phyloP scores from a whole-genome alignment of 1,140 invertebrate genomes.

The Megalopta genalis region DNA sequence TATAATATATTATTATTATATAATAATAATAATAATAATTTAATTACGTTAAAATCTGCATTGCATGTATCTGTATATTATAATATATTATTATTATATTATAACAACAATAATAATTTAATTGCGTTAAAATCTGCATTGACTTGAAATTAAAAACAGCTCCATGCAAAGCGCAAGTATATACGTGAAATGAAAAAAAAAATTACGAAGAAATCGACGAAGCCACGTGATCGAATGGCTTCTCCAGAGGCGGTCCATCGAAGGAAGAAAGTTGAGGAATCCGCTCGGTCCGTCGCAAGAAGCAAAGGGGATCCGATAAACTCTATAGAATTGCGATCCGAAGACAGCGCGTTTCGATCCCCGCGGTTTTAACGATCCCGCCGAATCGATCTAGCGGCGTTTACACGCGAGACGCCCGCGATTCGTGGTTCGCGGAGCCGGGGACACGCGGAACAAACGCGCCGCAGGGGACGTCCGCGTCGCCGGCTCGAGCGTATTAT shows the following conservation, averaged over 20 bases:
- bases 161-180: too few relatives aligned
- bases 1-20: too few relatives aligned
- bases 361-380: conserved; percentile 57
- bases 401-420: neutral
- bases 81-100: too few relatives aligned
- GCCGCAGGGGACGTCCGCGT: conserved; percentile 23
- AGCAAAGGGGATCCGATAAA: conserved; percentile 68
- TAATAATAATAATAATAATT: too few relatives aligned
- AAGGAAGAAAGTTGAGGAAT: neutral
- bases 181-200: too few relatives aligned
- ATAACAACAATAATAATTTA: too few relatives aligned
- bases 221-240: neutral
- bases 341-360: conserved; percentile 64
- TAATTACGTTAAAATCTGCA: too few relatives aligned
- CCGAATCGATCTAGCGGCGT: conserved; percentile 15
- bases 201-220: neutral
- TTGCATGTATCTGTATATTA: too few relatives aligned
- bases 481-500: conserved; percentile 31
- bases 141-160: too few relatives aligned
- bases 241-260: neutral
- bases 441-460: conserved; percentile 47
- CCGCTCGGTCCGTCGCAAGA: conserved; percentile 56
- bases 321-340: conserved; percentile 70
- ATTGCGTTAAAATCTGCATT: too few relatives aligned
- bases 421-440: conserved; percentile 26